Percentiles rank a stretch among this genome's conserved stretches.
Conservation (phyloP, 1,140 invertebrate genomes). For the Goniozus legneri region DNA sequence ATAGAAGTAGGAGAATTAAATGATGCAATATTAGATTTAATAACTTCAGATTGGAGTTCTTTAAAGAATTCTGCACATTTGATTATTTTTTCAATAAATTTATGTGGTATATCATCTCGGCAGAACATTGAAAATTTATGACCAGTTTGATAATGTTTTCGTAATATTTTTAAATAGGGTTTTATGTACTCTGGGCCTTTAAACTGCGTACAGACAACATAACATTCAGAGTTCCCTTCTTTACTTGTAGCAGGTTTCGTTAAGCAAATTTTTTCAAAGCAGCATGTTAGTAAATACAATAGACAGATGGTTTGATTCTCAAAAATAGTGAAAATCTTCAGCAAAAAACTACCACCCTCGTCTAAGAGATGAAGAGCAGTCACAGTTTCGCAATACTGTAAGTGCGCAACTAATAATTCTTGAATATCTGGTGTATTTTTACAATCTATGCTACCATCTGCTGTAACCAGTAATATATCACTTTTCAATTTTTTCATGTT, state of each 20-base stretch:
- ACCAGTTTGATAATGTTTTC: conserved; percentile 51
- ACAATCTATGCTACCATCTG: conserved; percentile 92
- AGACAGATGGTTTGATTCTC: conserved; percentile 76
- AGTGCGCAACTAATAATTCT: conserved; percentile 69
- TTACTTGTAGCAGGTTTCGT: conserved; percentile 91
- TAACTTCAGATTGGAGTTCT: conserved; percentile 62
- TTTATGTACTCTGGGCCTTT: conserved; percentile 49
- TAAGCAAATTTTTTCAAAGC: conserved; percentile 69
- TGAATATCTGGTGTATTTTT: conserved; percentile 79
- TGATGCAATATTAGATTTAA: conserved; percentile 61
- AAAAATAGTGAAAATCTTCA: conserved; percentile 94
- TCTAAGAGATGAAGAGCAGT: conserved; percentile 70
- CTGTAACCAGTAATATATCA: conserved; percentile 70
- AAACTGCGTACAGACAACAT: conserved; percentile 76
- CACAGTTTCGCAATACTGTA: conserved; percentile 82
- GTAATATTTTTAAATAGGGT: conserved; percentile 51
- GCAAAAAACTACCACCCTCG: conserved; percentile 71
- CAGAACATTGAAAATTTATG: conserved; percentile 57
- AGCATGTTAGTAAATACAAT: conserved; percentile 74
- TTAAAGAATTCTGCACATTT: conserved; percentile 64
- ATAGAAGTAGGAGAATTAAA: too few relatives aligned
- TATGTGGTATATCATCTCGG: conserved; percentile 59
- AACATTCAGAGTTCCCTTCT: conserved; percentile 91
- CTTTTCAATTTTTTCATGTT: conserved; percentile 39
- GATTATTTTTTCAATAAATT: conserved; percentile 68